Percentiles rank a stretch among this genome's conserved stretches.
Evolutionary conservation across 2,888 invertebrate genomes (phyloP).

Genomic region (Kuschelorhynchus macadamiae): DNA sequence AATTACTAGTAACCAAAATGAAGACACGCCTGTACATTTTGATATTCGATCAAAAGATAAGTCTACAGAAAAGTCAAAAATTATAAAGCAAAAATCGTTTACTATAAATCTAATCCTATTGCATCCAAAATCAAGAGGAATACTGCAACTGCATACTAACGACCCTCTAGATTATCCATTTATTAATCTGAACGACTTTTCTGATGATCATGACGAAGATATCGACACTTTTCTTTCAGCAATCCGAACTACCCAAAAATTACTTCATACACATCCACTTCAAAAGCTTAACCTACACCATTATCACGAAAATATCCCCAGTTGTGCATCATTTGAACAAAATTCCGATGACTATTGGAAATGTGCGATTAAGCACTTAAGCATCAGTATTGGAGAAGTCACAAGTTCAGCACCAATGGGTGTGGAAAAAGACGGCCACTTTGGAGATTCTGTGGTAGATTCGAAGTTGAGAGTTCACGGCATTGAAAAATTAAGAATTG

Average conservation of each 20-base stretch:
- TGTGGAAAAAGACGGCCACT: constrained; percentile 71
- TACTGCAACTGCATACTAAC: constrained; percentile 77
- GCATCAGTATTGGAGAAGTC: constrained; percentile 59
- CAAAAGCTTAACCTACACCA: constrained; percentile 70
- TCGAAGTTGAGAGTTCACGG: constrained; percentile 76
- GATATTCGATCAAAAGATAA: background rate
- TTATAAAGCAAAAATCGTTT: constrained; percentile 63
- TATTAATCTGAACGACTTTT: constrained; percentile 87
- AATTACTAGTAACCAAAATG: constrained; percentile 53
- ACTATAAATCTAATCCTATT: constrained; percentile 79
- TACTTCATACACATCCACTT: constrained; percentile 74
- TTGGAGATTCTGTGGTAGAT: constrained; percentile 73
- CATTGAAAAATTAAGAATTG: constrained; percentile 74
- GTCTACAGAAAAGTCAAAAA: constrained; percentile 53
- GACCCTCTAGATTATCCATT: constrained; percentile 83
- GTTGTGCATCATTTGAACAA: constrained; percentile 67
- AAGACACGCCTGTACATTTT: background rate
- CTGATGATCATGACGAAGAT: constrained; percentile 74
- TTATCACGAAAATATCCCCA: constrained; percentile 66
- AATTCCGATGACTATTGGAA: constrained; percentile 78
- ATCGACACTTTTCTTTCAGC: constrained; percentile 74
- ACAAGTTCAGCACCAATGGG: constrained; percentile 82
- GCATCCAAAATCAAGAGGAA: constrained; percentile 82
- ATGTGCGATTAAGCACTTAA: constrained; percentile 69
- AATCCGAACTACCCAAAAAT: constrained; percentile 72